Evolutionary conservation across 2,113 vertebrate genomes (phyloP).

Genomic region (Dasyornis broadbenti): DNA sequence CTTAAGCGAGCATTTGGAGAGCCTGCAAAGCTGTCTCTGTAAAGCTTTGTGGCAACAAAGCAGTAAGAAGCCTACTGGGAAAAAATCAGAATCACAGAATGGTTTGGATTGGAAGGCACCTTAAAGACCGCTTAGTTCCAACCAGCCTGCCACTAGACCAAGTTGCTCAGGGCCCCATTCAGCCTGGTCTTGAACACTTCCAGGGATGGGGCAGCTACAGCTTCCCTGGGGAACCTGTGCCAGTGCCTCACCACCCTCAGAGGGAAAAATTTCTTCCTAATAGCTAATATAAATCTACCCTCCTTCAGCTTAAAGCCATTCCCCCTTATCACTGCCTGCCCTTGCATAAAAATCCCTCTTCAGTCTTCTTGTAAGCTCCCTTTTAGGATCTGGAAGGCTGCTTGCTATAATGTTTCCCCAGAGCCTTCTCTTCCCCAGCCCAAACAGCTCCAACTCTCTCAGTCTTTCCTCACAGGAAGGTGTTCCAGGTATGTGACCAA

Average conservation of each 20-base stretch:
- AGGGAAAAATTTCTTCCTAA: background rate
- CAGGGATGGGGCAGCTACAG: background rate
- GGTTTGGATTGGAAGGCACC: background rate
- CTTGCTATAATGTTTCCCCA: background rate
- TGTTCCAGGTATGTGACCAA: background rate
- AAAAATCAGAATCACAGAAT: background rate
- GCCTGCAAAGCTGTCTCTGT: background rate
- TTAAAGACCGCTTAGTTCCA: background rate
- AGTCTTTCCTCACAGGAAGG: background rate
- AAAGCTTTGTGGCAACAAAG: fast-evolving
- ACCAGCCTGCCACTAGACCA: background rate
- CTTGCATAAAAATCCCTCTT: background rate
- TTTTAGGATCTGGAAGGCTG: background rate
- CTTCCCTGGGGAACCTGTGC: background rate
- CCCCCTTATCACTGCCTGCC: background rate
- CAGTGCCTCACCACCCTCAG: background rate
- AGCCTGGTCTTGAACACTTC: background rate
- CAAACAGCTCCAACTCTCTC: background rate
- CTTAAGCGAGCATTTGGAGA: fast-evolving
- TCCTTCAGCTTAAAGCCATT: background rate
- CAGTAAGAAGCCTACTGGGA: background rate
- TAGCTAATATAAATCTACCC: background rate
- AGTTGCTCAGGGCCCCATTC: background rate
- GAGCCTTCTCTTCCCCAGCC: background rate
- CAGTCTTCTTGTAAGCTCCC: background rate